These are phyloP conservation scores for Toxostoma redivivum DNA, from an alignment of 2,113 vertebrate species.

Conservation along the genomic window DNA sequence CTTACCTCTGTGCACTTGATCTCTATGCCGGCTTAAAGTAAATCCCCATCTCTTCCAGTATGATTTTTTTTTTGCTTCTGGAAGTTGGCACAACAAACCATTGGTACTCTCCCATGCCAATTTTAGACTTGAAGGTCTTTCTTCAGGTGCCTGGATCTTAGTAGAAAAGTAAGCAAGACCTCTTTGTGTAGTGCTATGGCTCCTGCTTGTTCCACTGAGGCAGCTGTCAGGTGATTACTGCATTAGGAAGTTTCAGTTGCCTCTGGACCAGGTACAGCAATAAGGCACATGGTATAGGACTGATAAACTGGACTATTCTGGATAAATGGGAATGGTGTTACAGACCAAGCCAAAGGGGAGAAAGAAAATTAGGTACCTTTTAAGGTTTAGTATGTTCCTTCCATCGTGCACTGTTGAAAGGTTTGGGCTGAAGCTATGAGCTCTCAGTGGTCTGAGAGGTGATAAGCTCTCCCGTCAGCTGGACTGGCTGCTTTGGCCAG, in stretches of 20 bases:
- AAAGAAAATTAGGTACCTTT: not conserved
- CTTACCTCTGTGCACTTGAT: not conserved
- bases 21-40: not conserved
- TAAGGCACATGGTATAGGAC: not conserved
- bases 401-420: not conserved
- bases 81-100: not conserved
- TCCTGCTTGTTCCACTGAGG: not conserved
- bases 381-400: not conserved
- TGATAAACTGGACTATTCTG: not conserved
- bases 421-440: not conserved
- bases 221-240: not conserved
- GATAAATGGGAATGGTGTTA: not conserved
- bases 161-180: not conserved
- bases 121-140: not conserved
- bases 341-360: not conserved
- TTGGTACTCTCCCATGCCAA: not conserved
- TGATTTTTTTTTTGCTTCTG: not conserved
- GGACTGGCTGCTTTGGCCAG: not conserved
- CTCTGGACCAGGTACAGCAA: not conserved
- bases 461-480: not conserved
- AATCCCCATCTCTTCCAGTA: not conserved
- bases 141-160: not conserved
- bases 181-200: not conserved
- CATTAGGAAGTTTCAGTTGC: not conserved
- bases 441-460: fast-evolving